A percentile compares a stretch with the other conserved stretches of the same genome.
Evolutionary conservation across 2,888 invertebrate genomes (phyloP).

Genomic region (Oasisia sp.): DNA sequence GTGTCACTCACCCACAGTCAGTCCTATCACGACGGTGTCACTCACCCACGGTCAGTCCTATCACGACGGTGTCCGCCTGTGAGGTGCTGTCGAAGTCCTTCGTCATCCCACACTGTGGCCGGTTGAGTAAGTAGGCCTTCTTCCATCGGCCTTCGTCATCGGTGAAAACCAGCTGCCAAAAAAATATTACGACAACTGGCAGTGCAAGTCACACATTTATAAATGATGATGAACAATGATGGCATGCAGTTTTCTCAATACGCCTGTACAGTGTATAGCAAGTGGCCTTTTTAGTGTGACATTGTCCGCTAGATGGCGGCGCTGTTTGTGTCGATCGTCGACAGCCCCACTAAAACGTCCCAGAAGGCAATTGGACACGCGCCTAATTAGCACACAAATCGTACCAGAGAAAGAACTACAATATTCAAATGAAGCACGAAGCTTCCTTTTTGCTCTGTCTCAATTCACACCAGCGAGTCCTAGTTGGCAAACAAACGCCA

Average conservation of each 20-base stretch:
- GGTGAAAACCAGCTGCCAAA: slow-evolving; percentile 4
- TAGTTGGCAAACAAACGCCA: neutral
- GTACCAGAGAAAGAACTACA: neutral
- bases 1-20: neutral
- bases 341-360: neutral
- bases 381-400: too few relatives aligned
- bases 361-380: neutral
- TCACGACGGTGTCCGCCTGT: neutral
- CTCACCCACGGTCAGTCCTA: neutral
- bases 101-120: neutral
- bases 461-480: neutral
- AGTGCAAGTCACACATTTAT: neutral
- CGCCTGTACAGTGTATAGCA: neutral
- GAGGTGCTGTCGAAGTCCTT: neutral
- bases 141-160: neutral
- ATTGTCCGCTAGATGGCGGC: neutral
- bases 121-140: neutral
- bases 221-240: too few relatives aligned
- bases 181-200: neutral
- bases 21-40: neutral
- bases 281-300: neutral
- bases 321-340: neutral
- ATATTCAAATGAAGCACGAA: neutral
- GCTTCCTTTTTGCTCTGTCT: neutral
- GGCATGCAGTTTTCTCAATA: neutral